phyloP scores from a whole-genome alignment of 1,140 invertebrate species.

The Drosophila elegans region DNA sequence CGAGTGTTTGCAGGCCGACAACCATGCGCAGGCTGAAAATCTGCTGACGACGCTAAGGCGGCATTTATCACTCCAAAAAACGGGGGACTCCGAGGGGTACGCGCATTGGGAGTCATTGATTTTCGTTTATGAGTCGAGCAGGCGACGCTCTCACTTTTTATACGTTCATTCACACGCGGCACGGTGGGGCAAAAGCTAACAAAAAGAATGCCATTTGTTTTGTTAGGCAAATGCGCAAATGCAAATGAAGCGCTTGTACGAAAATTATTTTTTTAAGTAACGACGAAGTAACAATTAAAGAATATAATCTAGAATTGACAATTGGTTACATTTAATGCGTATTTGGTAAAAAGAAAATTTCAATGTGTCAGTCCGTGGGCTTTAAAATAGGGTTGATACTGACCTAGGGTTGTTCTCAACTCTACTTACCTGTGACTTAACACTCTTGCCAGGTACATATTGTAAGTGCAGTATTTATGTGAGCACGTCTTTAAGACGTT shows the following conservation, averaged over 20 bases:
- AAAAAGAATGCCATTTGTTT: too few relatives aligned
- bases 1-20: constrained; percentile 11
- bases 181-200: constrained; percentile 46
- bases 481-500: constrained; percentile 12
- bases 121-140: constrained; percentile 75
- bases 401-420: constrained; percentile 4
- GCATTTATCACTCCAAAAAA: constrained; percentile 48
- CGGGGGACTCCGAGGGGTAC: constrained; percentile 5
- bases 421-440: constrained; percentile 12
- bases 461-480: background rate
- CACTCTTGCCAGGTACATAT: constrained; percentile 9
- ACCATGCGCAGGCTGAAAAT: constrained; percentile 43
- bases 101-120: constrained; percentile 79
- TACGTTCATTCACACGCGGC: constrained; percentile 79
- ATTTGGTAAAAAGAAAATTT: background rate
- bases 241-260: too few relatives aligned
- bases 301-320: too few relatives aligned
- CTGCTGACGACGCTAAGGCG: constrained; percentile 48
- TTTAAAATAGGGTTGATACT: constrained; percentile 3
- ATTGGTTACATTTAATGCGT: too few relatives aligned
- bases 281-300: too few relatives aligned
- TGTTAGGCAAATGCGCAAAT: too few relatives aligned
- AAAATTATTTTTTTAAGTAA: too few relatives aligned
- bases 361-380: background rate
- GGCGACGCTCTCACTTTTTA: constrained; percentile 76